phyloP scores from a whole-genome alignment of 2,888 invertebrate species.

The Mesoligia furuncula region DNA sequence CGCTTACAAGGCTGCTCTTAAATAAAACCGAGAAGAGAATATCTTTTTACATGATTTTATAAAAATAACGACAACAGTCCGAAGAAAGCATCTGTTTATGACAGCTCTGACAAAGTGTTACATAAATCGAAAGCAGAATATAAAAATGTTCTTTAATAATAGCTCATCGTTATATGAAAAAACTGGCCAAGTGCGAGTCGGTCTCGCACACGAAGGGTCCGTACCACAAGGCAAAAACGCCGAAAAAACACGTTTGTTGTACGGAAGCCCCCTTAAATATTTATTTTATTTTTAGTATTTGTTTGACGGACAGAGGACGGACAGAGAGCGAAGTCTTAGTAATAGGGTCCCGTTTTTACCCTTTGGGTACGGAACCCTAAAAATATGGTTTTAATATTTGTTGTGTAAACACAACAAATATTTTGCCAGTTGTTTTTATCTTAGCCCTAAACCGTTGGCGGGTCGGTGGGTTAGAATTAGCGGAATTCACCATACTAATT shows the following conservation, averaged over 20 bases:
- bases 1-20: slow-evolving; percentile 6
- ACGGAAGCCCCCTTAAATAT: too few relatives aligned
- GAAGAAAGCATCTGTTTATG: slow-evolving; percentile 40
- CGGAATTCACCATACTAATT: not conserved
- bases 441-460: not conserved
- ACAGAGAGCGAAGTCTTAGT: too few relatives aligned
- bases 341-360: too few relatives aligned
- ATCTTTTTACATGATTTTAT: slow-evolving; percentile 1
- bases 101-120: slow-evolving; percentile 30
- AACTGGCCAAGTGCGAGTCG: too few relatives aligned
- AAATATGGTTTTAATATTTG: not conserved
- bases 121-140: slow-evolving; percentile 18
- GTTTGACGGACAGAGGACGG: too few relatives aligned
- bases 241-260: too few relatives aligned
- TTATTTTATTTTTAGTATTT: too few relatives aligned
- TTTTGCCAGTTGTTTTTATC: not conserved
- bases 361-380: too few relatives aligned
- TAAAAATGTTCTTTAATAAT: not conserved
- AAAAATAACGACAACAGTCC: slow-evolving; percentile 3
- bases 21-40: slow-evolving; percentile 7
- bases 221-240: too few relatives aligned
- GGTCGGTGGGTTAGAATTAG: not conserved
- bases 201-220: too few relatives aligned
- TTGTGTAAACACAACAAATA: not conserved
- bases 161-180: not conserved